Conservation (phyloP, 1,140 invertebrate genomes). For the Euwallacea fornicatus region DNA sequence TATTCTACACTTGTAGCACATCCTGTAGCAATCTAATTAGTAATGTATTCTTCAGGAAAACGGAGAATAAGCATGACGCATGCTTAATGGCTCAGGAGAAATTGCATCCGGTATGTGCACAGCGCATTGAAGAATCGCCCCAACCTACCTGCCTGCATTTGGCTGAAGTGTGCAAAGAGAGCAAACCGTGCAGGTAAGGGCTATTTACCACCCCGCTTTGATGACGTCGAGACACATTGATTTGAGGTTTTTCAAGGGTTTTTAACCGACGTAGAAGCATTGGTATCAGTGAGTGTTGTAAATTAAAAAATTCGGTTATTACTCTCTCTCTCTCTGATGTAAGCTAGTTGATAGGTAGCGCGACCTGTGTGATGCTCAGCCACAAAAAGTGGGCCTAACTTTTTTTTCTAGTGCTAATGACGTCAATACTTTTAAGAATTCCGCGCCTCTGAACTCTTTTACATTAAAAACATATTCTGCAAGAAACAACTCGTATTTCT, state of each 20-base stretch:
- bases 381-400: too few relatives aligned
- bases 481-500: too few relatives aligned
- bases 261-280: background rate
- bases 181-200: constrained; percentile 69
- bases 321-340: too few relatives aligned
- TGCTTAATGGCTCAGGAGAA: constrained; percentile 86
- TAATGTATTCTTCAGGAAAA: constrained; percentile 64
- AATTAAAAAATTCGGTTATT: too few relatives aligned
- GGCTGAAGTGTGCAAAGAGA: constrained; percentile 75
- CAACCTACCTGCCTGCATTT: constrained; percentile 79
- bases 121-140: constrained; percentile 69
- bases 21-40: constrained; percentile 10
- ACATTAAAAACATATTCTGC: too few relatives aligned
- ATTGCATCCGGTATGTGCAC: constrained; percentile 83
- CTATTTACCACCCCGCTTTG: background rate
- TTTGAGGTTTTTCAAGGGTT: background rate
- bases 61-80: constrained; percentile 76
- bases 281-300: too few relatives aligned
- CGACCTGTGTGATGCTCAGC: too few relatives aligned
- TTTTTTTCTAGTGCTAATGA: too few relatives aligned
- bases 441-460: too few relatives aligned
- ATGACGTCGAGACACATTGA: background rate
- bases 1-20: background rate
- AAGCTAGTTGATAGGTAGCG: too few relatives aligned
- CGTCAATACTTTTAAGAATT: too few relatives aligned